A percentile compares a stretch with the other conserved stretches of the same genome.
These are phyloP conservation scores for Caerostris extrusa DNA, from an alignment of 1,140 invertebrate species.

Conservation along the genomic window DNA sequence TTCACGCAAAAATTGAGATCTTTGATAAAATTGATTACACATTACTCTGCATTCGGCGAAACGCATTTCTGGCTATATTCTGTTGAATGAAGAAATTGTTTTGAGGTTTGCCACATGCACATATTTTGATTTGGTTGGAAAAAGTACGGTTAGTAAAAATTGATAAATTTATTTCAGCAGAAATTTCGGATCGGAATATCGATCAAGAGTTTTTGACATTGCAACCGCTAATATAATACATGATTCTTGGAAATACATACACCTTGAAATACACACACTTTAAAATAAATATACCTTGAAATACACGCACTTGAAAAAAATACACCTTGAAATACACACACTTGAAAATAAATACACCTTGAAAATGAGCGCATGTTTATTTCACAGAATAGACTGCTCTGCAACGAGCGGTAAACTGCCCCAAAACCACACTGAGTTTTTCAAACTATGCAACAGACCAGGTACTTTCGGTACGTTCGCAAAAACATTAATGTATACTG, in stretches of 20 bases:
- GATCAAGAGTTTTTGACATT: conserved; percentile 81
- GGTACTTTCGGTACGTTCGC: conserved; percentile 78
- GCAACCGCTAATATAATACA: conserved; percentile 81
- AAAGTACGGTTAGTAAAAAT: conserved; percentile 79
- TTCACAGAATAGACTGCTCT: conserved; percentile 78
- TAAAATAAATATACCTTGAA: too few species aligned
- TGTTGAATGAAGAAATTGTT: conserved; percentile 81
- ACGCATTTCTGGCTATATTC: conserved; percentile 37
- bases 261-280: conserved; percentile 76
- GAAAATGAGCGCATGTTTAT: not conserved
- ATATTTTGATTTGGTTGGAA: conserved; percentile 80
- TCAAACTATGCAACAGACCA: conserved; percentile 80
- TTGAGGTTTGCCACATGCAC: conserved; percentile 81
- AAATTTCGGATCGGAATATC: not conserved
- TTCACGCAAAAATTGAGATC: not conserved
- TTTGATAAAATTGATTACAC: not conserved
- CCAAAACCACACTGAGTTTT: conserved; percentile 81
- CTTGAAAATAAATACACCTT: conserved; percentile 63
- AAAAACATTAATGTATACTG: conserved; percentile 79
- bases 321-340: not conserved
- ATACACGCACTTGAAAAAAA: conserved; percentile 58
- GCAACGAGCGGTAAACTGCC: conserved; percentile 81
- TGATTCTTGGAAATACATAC: not conserved
- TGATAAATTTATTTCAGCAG: not conserved
- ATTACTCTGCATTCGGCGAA: conserved; percentile 28